Evolutionary conservation across 2,113 vertebrate species (phyloP).

Genomic region (Macrotis lagotis): DNA sequence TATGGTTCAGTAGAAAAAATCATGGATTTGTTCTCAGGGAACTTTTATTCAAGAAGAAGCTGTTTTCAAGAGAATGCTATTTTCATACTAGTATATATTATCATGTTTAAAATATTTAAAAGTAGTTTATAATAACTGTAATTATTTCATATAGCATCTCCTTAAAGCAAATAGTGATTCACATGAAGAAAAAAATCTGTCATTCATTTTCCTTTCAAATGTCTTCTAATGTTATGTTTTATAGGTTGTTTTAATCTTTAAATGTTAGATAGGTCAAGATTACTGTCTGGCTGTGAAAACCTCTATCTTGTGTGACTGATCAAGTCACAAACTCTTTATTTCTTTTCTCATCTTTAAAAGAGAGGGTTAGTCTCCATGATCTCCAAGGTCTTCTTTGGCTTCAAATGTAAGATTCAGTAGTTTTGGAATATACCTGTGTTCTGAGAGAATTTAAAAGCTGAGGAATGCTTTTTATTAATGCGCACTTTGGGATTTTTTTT

Average conservation of each 20-base stretch:
- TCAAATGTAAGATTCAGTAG: background rate
- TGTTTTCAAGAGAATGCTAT: background rate
- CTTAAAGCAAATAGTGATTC: background rate
- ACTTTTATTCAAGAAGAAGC: background rate
- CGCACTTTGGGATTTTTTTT: background rate
- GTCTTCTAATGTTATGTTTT: background rate
- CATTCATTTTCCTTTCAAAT: background rate
- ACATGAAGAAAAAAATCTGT: background rate
- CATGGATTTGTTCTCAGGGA: background rate
- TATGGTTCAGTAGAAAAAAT: background rate
- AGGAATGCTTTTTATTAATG: background rate
- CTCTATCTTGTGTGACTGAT: background rate
- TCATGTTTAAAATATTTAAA: background rate
- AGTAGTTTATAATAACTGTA: background rate
- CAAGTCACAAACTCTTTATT: background rate
- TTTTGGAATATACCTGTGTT: background rate
- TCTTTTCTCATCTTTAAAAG: background rate
- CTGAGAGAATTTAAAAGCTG: background rate
- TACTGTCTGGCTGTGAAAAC: background rate
- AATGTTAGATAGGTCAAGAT: background rate
- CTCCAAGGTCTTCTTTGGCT: background rate
- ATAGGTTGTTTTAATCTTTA: background rate
- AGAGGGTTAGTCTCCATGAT: background rate
- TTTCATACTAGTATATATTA: slow-evolving; percentile 1
- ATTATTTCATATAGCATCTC: background rate